Conservation (phyloP, 1,140 invertebrate genomes). For the Sitophilus oryzae region DNA sequence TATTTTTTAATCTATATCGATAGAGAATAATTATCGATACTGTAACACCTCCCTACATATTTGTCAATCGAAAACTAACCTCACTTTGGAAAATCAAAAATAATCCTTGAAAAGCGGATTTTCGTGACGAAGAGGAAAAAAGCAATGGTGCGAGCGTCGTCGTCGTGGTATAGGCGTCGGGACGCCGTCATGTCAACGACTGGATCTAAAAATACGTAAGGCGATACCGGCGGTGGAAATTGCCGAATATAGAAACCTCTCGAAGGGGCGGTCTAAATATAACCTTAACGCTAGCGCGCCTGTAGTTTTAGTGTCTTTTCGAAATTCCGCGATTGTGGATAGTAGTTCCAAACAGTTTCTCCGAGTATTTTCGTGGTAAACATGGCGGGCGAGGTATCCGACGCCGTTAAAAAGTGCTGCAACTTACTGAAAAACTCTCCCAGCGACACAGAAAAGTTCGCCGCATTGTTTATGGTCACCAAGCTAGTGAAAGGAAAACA, state of each 20-base stretch:
- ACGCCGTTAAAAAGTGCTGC: slow-evolving; percentile 75
- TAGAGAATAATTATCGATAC: not conserved
- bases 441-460: slow-evolving; percentile 86
- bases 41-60: not conserved
- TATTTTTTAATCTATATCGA: too few relatives aligned
- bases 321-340: slow-evolving; percentile 16
- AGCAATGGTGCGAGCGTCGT: not conserved
- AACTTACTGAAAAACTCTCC: slow-evolving; percentile 67
- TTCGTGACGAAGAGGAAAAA: not conserved
- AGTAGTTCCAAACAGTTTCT: slow-evolving; percentile 5
- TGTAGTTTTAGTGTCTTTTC: slow-evolving; percentile 28
- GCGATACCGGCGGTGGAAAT: slow-evolving; percentile 37
- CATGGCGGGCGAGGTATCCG: slow-evolving; percentile 60
- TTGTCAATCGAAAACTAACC: too few relatives aligned
- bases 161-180: not conserved
- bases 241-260: slow-evolving; percentile 38
- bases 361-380: slow-evolving; percentile 5
- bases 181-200: slow-evolving; percentile 32
- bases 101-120: not conserved
- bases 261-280: slow-evolving; percentile 36
- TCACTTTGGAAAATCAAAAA: not conserved
- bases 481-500: slow-evolving; percentile 78
- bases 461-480: slow-evolving; percentile 83
- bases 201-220: slow-evolving; percentile 39
- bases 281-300: slow-evolving; percentile 31